phyloP scores from a whole-genome alignment of 2,113 vertebrate species.

The Nannospalax galili region DNA sequence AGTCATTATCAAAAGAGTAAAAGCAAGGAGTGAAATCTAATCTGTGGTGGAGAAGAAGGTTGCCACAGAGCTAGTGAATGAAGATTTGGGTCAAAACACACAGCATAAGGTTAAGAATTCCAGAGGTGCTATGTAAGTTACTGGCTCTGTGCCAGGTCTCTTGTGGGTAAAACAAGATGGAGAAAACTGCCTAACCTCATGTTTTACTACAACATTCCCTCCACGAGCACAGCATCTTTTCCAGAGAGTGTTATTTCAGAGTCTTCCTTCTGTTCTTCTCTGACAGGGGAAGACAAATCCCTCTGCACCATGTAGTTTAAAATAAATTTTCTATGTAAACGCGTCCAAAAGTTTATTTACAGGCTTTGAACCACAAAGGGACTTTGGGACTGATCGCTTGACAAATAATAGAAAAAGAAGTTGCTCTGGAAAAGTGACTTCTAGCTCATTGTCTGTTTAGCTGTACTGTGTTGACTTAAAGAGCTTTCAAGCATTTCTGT shows the following conservation, averaged over 20 bases:
- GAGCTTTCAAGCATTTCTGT: neutral
- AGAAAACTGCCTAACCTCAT: neutral
- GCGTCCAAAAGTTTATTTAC: neutral
- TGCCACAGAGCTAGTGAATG: neutral
- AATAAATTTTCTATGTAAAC: neutral
- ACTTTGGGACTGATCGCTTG: neutral
- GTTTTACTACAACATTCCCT: neutral
- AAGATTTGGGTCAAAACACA: neutral
- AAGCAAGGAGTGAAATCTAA: neutral
- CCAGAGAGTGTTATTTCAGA: neutral
- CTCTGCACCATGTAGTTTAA: neutral
- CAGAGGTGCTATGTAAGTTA: neutral
- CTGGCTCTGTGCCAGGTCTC: neutral
- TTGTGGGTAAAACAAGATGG: neutral
- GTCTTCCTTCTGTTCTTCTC: neutral
- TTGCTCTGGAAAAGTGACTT: neutral
- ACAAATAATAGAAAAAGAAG: slow-evolving; percentile 11
- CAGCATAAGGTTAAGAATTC: neutral
- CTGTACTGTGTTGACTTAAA: neutral
- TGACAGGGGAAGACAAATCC: neutral
- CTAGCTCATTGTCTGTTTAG: neutral
- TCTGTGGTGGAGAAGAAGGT: neutral
- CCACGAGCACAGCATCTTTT: neutral
- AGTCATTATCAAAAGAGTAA: neutral
- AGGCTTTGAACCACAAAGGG: neutral